A percentile compares a stretch with the other conserved stretches of the same genome.
phyloP scores from a whole-genome alignment of 2,113 vertebrate genomes.

The Riparia riparia region DNA sequence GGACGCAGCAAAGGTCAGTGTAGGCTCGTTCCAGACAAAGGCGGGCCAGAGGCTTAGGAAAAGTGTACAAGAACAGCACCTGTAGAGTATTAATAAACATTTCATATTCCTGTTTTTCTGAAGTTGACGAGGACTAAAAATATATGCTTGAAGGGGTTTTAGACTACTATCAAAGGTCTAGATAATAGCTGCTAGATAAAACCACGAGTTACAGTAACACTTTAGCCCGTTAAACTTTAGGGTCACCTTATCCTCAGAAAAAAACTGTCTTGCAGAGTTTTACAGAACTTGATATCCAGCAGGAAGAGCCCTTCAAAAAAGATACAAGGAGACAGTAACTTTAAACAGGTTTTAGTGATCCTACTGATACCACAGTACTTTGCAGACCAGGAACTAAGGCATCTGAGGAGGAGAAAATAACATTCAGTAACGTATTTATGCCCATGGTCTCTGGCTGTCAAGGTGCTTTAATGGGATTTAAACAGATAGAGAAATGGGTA shows the following conservation, averaged over 20 bases:
- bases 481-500: background rate
- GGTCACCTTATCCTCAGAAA: background rate
- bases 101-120: background rate
- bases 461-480: background rate
- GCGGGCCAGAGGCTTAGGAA: background rate
- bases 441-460: background rate
- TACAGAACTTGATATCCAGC: background rate
- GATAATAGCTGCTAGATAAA: background rate
- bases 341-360: background rate
- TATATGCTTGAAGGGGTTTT: background rate
- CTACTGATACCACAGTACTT: background rate
- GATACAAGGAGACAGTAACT: background rate
- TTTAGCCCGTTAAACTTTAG: background rate
- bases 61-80: background rate
- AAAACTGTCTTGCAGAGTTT: background rate
- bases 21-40: background rate
- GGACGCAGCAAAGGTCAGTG: background rate
- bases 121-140: background rate
- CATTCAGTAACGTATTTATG: background rate
- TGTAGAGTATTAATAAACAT: background rate
- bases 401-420: background rate
- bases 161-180: background rate
- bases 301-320: background rate
- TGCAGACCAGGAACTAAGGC: background rate
- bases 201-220: background rate